Conservation (phyloP, 2,888 invertebrate genomes). For the Troides helena region DNA sequence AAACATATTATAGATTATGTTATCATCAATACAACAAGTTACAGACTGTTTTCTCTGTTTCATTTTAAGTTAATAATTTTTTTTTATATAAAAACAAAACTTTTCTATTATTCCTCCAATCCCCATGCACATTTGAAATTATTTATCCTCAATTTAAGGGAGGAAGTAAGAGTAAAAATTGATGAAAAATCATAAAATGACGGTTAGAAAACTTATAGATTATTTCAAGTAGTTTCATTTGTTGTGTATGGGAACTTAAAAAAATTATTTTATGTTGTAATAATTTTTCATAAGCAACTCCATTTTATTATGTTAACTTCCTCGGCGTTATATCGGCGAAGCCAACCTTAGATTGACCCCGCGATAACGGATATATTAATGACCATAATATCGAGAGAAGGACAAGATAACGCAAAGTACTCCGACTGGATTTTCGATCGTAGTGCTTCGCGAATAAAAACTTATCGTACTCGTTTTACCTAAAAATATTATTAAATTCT, state of each 20-base stretch:
- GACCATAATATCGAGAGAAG: constrained; percentile 17
- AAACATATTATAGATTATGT: not conserved
- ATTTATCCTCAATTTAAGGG: too few species aligned
- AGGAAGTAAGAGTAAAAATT: too few species aligned
- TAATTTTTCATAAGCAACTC: not conserved
- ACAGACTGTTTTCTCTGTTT: not conserved
- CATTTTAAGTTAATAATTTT: not conserved
- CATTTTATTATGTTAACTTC: constrained; percentile 5
- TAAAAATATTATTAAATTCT: too few species aligned
- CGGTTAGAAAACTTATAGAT: too few species aligned
- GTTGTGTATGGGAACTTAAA: too few species aligned
- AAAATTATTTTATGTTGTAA: too few species aligned
- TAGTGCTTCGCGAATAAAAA: not conserved
- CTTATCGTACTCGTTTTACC: too few species aligned
- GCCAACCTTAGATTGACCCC: constrained; percentile 27
- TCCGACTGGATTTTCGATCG: constrained; percentile 15
- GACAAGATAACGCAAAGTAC: constrained; percentile 16
- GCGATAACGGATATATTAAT: constrained; percentile 23
- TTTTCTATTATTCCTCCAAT: not conserved
- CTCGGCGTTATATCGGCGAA: constrained; percentile 6
- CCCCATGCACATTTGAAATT: too few species aligned
- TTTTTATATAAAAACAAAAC: not conserved
- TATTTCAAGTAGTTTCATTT: too few species aligned
- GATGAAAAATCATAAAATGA: too few species aligned
- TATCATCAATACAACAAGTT: not conserved